Evolutionary conservation across 2,797 vertebrate species (phyloP), one percentile per base, ranked within the genome.

Genomic region (Lepus oiostolus): DNA sequence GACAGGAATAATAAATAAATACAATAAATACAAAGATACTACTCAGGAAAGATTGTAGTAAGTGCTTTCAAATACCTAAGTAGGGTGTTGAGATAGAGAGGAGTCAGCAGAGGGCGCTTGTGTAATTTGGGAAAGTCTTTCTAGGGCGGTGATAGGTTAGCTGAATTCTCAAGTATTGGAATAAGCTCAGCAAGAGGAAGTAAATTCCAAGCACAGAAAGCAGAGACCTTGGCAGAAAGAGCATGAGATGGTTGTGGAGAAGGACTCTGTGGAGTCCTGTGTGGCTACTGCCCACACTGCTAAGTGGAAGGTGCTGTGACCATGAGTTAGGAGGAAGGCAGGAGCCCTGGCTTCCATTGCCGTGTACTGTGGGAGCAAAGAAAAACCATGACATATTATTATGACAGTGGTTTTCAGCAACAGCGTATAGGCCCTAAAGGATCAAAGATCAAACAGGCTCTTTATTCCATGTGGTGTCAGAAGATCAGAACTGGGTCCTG

Each of bases 1-100:
- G 71, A 68, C 65, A 96, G 35, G 90, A 96, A 95, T 10, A 22
- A 74, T 89, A 94, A 22, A 71, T 89, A 94, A 92, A 28, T 58
- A n/a, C 17, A 22, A 71, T 89, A 94, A 92, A 28, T 58, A n/a
- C 17, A 76, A 71, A 93, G 65, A 32, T 6, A 58, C 84, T 68
- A 7, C n/a, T 84, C 62, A 35, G 10, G 22, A 72, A 26, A 85
- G 30, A 50, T 19, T 68, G 11, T 75, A 50, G 24, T 30, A 89
- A 42, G n/a, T 38, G 8, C 28, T 47, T 30, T 22, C 52, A 75
- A 60, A 86, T 47, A 35, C 70, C 76, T 16, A 81, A 58, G 26
- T 0, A 16, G 22, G 38, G 5, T 7, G 24, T 72, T 70, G 24
- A 32, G 47, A 52, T 24, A 30, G 47, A 75, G 24, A 38, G 28